These are phyloP conservation scores for Hormaphis cornu DNA, from an alignment of 1,140 invertebrate genomes.

Conservation along the genomic window DNA sequence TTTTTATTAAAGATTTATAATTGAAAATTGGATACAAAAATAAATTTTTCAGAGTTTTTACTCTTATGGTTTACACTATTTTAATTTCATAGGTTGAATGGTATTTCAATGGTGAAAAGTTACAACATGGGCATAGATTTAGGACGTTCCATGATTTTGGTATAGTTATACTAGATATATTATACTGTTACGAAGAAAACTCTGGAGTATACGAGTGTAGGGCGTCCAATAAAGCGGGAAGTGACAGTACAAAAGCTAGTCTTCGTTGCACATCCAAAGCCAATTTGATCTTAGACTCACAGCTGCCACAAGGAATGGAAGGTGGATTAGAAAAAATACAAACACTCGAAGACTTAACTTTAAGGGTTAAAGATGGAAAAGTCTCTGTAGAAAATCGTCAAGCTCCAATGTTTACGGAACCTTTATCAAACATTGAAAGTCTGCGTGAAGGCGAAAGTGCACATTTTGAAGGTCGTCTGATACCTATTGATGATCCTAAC, in stretches of 20 bases:
- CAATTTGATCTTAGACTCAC: slow-evolving; percentile 87
- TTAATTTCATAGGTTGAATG: slow-evolving; percentile 75
- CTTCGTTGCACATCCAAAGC: slow-evolving; percentile 81
- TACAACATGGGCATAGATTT: slow-evolving; percentile 86
- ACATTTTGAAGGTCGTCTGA: slow-evolving; percentile 88
- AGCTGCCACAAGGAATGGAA: slow-evolving; percentile 88
- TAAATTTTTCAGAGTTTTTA: too few species aligned
- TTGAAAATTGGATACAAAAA: too few species aligned
- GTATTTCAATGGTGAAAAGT: slow-evolving; percentile 87
- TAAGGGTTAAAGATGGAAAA: slow-evolving; percentile 59
- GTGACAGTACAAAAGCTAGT: slow-evolving; percentile 73
- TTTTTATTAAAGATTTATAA: too few species aligned
- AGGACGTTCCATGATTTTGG: slow-evolving; percentile 95
- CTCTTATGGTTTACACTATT: too few species aligned
- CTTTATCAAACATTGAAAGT: slow-evolving; percentile 74
- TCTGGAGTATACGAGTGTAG: slow-evolving; percentile 86
- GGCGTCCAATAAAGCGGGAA: slow-evolving; percentile 84
- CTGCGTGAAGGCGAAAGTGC: slow-evolving; percentile 82
- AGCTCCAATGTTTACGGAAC: slow-evolving; percentile 83
- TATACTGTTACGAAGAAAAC: slow-evolving; percentile 95
- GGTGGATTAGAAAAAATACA: slow-evolving; percentile 85
- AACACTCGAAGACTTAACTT: slow-evolving; percentile 76
- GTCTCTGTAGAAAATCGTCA: slow-evolving; percentile 61
- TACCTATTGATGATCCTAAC: slow-evolving; percentile 87
- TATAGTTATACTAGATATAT: slow-evolving; percentile 89